Conservation (phyloP, 2,797 vertebrate species). For the Pangasius sanitwongsei region DNA sequence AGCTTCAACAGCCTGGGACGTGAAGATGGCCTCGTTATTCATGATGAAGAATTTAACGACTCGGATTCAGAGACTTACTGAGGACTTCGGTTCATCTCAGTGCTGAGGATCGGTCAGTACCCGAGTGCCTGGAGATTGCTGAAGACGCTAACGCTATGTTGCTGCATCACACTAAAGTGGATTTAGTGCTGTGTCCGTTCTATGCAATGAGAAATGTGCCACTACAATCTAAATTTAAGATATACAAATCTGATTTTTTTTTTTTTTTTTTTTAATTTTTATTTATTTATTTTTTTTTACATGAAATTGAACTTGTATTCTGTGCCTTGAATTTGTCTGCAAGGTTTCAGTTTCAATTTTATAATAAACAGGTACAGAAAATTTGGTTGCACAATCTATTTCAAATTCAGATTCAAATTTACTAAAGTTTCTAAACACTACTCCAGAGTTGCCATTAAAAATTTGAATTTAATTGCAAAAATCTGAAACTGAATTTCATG, state of each 20-base stretch:
- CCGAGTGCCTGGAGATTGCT: constrained; percentile 25
- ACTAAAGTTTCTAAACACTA: neutral
- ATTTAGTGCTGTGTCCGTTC: neutral
- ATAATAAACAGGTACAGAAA: neutral
- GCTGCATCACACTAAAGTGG: neutral
- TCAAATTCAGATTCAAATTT: neutral
- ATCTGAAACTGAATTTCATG: neutral
- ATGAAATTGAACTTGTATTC: neutral
- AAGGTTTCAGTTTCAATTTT: neutral
- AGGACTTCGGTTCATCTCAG: constrained; percentile 47
- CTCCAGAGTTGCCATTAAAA: neutral
- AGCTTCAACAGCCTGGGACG: constrained; percentile 86
- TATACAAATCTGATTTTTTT: too few relatives aligned
- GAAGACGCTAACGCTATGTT: neutral
- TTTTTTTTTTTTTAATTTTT: too few relatives aligned
- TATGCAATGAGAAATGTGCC: neutral
- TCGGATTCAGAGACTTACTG: constrained; percentile 97
- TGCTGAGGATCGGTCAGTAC: neutral
- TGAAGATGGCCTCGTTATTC: constrained; percentile 80
- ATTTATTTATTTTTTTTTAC: neutral
- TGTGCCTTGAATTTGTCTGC: neutral
- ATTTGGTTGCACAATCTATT: neutral
- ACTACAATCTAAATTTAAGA: neutral
- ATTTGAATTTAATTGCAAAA: neutral
- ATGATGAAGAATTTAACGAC: constrained; percentile 92